Evolutionary conservation across 2,113 vertebrate species (phyloP).

Genomic region (Callospermophilus lateralis): DNA sequence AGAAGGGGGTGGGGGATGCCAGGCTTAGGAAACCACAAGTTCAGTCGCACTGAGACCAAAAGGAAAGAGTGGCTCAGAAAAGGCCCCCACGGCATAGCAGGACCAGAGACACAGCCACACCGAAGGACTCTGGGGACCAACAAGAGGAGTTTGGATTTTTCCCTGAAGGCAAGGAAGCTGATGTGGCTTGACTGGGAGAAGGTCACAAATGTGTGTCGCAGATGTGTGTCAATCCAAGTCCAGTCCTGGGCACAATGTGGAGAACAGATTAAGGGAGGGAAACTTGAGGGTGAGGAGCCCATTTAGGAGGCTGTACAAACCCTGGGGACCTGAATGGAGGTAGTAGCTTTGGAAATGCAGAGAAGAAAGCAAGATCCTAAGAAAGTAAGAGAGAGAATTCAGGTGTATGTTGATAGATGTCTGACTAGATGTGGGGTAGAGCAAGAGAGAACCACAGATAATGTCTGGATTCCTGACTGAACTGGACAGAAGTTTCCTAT

Average conservation of each 20-base stretch:
- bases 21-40: neutral
- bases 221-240: neutral
- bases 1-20: no score
- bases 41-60: neutral
- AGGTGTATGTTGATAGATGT: neutral
- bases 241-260: no score
- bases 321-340: neutral
- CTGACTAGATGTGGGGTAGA: neutral
- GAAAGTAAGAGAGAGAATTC: neutral
- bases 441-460: no score
- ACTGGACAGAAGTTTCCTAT: no score
- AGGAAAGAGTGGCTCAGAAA: neutral
- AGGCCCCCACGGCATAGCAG: accelerated
- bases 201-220: neutral
- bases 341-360: neutral
- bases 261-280: neutral
- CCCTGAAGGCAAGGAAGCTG: neutral
- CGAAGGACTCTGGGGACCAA: neutral
- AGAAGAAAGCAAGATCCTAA: neutral
- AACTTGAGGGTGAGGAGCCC: neutral
- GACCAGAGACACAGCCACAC: neutral
- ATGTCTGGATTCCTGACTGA: neutral
- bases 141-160: neutral
- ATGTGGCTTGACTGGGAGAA: neutral
- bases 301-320: neutral